Evolutionary conservation across 2,113 vertebrate species (phyloP).

Genomic region (Leucoraja erinaceus): DNA sequence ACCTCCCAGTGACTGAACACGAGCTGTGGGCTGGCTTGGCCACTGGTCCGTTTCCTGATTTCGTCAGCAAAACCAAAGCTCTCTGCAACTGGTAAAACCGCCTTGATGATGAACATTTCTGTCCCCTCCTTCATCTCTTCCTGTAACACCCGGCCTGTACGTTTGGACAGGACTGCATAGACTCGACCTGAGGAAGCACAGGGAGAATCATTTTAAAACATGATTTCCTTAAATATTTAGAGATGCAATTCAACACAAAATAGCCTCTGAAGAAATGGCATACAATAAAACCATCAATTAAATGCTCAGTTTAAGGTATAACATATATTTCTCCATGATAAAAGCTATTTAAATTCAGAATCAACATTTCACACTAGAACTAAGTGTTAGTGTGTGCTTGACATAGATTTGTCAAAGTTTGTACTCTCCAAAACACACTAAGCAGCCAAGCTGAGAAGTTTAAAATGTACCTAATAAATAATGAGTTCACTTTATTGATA

Average conservation of each 20-base stretch:
- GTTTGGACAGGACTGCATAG: slow-evolving; percentile 82
- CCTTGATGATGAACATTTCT: slow-evolving; percentile 88
- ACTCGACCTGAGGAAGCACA: slow-evolving; percentile 68
- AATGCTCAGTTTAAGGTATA: background rate
- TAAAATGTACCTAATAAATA: background rate
- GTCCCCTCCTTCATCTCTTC: slow-evolving; percentile 98
- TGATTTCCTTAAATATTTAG: background rate
- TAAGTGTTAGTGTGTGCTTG: too few relatives aligned
- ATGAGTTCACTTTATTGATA: background rate
- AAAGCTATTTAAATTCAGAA: background rate
- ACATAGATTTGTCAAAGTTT: background rate
- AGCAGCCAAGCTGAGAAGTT: background rate
- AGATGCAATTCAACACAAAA: background rate
- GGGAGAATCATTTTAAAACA: background rate
- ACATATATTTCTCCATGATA: background rate
- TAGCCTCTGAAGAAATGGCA: background rate
- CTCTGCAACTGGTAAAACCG: slow-evolving; percentile 86
- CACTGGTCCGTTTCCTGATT: slow-evolving; percentile 90
- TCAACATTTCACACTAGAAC: background rate
- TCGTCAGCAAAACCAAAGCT: slow-evolving; percentile 97
- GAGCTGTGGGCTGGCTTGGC: slow-evolving; percentile 90
- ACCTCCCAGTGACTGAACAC: slow-evolving; percentile 99
- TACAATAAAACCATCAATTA: background rate
- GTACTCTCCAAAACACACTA: background rate
- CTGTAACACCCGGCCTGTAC: slow-evolving; percentile 84